A percentile compares a stretch with the other conserved stretches of the same genome.
Evolutionary conservation across 2,888 invertebrate genomes (phyloP).

Genomic region (Melieria picta): DNA sequence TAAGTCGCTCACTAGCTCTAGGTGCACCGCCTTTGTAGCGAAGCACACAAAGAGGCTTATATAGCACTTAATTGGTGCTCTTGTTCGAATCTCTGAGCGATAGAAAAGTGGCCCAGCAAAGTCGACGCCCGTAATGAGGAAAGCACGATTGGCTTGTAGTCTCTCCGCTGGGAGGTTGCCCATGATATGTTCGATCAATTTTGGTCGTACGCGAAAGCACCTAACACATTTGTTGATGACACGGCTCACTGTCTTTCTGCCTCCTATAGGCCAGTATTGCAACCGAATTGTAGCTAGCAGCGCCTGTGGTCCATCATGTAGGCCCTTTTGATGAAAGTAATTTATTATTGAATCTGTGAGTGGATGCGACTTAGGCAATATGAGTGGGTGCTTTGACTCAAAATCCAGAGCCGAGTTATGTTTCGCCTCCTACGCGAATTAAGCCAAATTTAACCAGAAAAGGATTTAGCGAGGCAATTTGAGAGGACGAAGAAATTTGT

Average conservation of each 20-base stretch:
- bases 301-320: conserved; percentile 40
- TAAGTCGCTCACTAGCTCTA: conserved; percentile 31
- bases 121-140: conserved; percentile 33
- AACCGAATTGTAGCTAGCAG: conserved; percentile 38
- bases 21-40: conserved; percentile 30
- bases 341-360: conserved; percentile 25
- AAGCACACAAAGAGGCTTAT: conserved; percentile 34
- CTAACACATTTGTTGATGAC: conserved; percentile 28
- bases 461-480: conserved; percentile 14
- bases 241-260: conserved; percentile 36
- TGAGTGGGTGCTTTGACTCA: conserved; percentile 22
- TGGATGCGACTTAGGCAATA: conserved; percentile 25
- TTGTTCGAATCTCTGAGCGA: conserved; percentile 31
- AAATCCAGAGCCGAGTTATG: conserved; percentile 9
- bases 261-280: conserved; percentile 44
- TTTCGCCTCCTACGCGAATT: conserved; percentile 8
- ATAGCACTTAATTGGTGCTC: conserved; percentile 32
- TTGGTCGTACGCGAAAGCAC: conserved; percentile 34
- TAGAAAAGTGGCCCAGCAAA: conserved; percentile 31
- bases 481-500: conserved; percentile 4
- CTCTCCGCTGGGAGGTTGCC: conserved; percentile 30
- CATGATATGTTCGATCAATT: conserved; percentile 37
- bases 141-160: conserved; percentile 25
- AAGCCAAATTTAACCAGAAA: conserved; percentile 13
- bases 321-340: conserved; percentile 34